Evolutionary conservation across 1,140 invertebrate genomes (phyloP), one percentile per base, ranked within the genome.

Genomic region (Vanessa atalanta): DNA sequence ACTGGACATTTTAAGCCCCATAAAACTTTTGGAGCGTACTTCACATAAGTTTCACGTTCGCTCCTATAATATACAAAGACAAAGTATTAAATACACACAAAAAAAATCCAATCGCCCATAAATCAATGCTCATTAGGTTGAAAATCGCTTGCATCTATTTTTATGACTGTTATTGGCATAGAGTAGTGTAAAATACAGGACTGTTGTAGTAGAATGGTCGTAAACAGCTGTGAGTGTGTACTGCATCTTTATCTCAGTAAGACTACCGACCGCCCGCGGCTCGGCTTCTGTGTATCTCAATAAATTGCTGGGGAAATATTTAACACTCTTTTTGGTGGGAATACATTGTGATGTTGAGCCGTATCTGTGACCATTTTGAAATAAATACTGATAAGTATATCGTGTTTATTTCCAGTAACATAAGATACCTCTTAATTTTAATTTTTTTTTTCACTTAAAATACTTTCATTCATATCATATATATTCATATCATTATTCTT

Each of bases 21-120:
- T 89, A 88, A 91, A 91, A 91, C 87, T 91, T 88, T 90, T 89
- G 75, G 79, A 89, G 84, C 84, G 81, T 88, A 84, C 84, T 89
- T 81, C 83, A 90, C 87, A 86, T 89, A 91, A 91, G 89, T 88
- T 88, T 85, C 77, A 85, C 85, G 83, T 85, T 83, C 82, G 31
- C 76, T 83, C 67, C 73, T 75, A 61, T 57, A 57, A 11, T 65
- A 87, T 79, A 79, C 73, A 71, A 79, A 68, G 47, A 70, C 79
- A 75, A 82, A 80, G 31, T 67, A 70, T 51, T 50, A 60, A 47
- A 47, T 16, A 31, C 26, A 47, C n/a, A 6, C 47, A 63, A 6
- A 26, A 51, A 64, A n/a, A 14, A 48, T 37, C 23, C 12, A 15
- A 13, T 20, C 13, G 63, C 53, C 14, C 70, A 74, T 83, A 80